phyloP scores from a whole-genome alignment of 2,113 vertebrate genomes.

The Oryzias woworae region DNA sequence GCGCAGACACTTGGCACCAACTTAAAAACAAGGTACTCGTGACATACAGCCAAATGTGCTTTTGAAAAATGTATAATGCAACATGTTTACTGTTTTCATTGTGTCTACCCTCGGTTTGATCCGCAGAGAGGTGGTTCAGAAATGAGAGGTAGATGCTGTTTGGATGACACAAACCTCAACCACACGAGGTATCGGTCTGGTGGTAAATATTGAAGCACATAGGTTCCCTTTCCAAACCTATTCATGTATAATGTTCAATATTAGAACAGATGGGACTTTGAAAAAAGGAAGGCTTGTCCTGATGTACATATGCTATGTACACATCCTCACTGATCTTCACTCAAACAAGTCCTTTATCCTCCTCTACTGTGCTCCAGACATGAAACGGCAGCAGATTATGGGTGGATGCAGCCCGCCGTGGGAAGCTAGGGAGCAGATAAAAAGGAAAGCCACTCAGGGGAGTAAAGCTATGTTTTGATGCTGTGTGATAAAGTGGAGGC shows the following conservation, averaged over 20 bases:
- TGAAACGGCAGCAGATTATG: constrained; percentile 75
- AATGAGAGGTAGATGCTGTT: constrained; percentile 41
- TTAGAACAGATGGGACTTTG: constrained; percentile 47
- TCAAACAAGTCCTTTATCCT: constrained; percentile 74
- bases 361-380: constrained; percentile 57
- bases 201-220: constrained; percentile 16
- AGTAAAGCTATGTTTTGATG: constrained; percentile 71
- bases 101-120: constrained; percentile 36
- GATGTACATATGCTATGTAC: constrained; percentile 62
- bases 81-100: constrained; percentile 58
- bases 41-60: constrained; percentile 67
- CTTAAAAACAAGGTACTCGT: constrained; percentile 65
- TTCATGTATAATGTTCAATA: constrained; percentile 41
- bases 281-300: constrained; percentile 47
- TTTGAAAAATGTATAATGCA: constrained; percentile 72
- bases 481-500: constrained; percentile 63
- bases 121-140: constrained; percentile 38
- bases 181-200: constrained; percentile 5
- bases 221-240: not conserved
- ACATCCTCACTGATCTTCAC: constrained; percentile 72
- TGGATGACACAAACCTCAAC: constrained; percentile 13
- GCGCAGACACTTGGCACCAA: constrained; percentile 62
- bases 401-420: constrained; percentile 69
- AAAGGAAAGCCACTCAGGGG: constrained; percentile 65
- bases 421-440: constrained; percentile 72